Evolutionary conservation across 2,113 vertebrate species (phyloP).

Genomic region (Trogon melanurus): DNA sequence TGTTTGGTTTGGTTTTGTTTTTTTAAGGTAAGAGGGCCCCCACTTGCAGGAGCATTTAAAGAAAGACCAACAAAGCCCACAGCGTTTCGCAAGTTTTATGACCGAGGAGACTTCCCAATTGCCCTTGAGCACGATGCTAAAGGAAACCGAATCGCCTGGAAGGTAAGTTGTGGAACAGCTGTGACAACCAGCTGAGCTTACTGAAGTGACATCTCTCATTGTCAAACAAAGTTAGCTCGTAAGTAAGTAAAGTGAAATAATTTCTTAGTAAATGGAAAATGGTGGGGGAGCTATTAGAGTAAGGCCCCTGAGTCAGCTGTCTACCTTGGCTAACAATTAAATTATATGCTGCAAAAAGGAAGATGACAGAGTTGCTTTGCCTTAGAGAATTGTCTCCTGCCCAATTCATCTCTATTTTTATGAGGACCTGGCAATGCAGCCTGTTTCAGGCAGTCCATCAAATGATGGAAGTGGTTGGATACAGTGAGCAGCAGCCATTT

Average conservation of each 20-base stretch:
- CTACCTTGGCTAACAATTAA: constrained; percentile 79
- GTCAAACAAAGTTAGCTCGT: constrained; percentile 63
- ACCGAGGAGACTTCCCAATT: constrained; percentile 91
- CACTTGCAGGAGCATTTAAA: constrained; percentile 85
- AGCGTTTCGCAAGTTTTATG: constrained; percentile 90
- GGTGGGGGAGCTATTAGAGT: constrained; percentile 47
- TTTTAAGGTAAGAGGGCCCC: constrained; percentile 89
- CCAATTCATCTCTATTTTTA: constrained; percentile 82
- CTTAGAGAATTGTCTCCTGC: constrained; percentile 75
- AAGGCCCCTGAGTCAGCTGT: constrained; percentile 67
- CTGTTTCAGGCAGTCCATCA: constrained; percentile 79
- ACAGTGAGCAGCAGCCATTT: constrained; percentile 73
- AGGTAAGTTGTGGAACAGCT: constrained; percentile 84
- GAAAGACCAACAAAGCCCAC: constrained; percentile 87
- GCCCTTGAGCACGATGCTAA: constrained; percentile 84
- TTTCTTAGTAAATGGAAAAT: constrained; percentile 65
- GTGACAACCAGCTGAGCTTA: constrained; percentile 52
- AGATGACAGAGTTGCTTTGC: constrained; percentile 79
- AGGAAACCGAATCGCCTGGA: constrained; percentile 93
- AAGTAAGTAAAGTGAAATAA: constrained; percentile 70
- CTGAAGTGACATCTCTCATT: constrained; percentile 63
- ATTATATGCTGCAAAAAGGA: constrained; percentile 75
- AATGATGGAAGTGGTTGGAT: constrained; percentile 72
- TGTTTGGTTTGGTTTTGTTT: not conserved
- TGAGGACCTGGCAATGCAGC: constrained; percentile 76